Evolutionary conservation across 2,888 invertebrate genomes (phyloP), one percentile per base, ranked within the genome.

Genomic region (Rhaphigaster nebulosa): DNA sequence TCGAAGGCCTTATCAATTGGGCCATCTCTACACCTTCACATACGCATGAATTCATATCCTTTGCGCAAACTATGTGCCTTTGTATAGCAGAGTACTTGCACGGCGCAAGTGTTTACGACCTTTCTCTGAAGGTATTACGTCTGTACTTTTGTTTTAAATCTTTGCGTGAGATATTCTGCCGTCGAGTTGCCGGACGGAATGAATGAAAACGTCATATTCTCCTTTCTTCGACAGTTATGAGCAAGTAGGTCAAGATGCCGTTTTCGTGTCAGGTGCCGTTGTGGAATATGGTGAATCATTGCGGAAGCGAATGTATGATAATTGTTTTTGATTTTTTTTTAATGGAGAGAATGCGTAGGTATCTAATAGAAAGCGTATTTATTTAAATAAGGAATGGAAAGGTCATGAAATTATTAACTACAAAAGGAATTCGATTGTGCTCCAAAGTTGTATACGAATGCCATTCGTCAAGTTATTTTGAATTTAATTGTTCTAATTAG

Each of bases 21-120:
- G 88, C n/a, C 88, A 88, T 88, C 88, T 34, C 60, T 41, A 60
- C n/a, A n/a, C 8, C 54, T n/a, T 88, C 65, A 60, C 65, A 34
- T 60, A 41, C 41, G 38, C 88, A 88, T 65, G 41, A 38, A 38
- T 84, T 23, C 41, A 12, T 45, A 45, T 80, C 41, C 26, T 84
- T 84, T 50, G 84, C 45, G 84, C 84, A 76, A 76, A 76, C 70
- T 23, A 20, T 20, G 38, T 38, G 70, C 20, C 34, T 34, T 6
- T 23, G 15, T 15, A 5, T 18, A 6, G 20, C 0, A 20, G 1
- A 23, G 38, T 6, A 76, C 34, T 38, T 50, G n/a, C 45, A 4
- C n/a, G 10, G 1, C 45, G 45, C 84, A 84, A 38, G 26, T 80
- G 45, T 50, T 50, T 50, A 84, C 84, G 84, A 26, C 34, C 70